phyloP scores from a whole-genome alignment of 2,113 vertebrate genomes.

The Salvelinus alpinus region DNA sequence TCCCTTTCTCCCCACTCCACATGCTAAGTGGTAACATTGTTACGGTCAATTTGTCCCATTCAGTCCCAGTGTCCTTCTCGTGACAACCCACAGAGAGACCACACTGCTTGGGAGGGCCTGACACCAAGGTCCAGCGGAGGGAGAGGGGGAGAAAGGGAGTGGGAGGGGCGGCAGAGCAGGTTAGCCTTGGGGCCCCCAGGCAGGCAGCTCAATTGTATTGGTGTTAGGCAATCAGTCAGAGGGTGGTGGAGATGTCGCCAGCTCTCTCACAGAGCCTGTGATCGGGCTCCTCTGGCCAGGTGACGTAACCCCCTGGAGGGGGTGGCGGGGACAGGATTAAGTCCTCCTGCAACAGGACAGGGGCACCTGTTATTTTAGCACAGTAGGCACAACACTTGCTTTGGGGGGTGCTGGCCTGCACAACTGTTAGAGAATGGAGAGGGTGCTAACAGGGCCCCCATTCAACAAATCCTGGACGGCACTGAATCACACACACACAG shows the following conservation, averaged over 20 bases:
- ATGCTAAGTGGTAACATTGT: conserved; percentile 80
- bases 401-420: conserved; percentile 47
- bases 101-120: conserved; percentile 71
- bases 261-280: neutral
- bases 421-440: conserved; percentile 59
- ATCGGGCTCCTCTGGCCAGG: conserved; percentile 16
- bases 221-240: conserved; percentile 17
- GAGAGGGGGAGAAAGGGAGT: conserved; percentile 3
- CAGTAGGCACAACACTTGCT: conserved; percentile 67
- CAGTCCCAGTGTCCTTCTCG: conserved; percentile 73
- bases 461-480: conserved; percentile 48
- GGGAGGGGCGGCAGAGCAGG: neutral
- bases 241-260: conserved; percentile 13
- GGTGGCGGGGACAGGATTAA: conserved; percentile 40
- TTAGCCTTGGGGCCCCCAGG: neutral
- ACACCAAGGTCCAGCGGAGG: conserved; percentile 62
- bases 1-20: conserved; percentile 68
- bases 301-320: conserved; percentile 49
- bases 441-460: conserved; percentile 56
- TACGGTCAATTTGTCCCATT: conserved; percentile 81
- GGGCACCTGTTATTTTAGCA: conserved; percentile 72
- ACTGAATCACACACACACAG: conserved; percentile 45
- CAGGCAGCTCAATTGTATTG: neutral
- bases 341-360: conserved; percentile 30
- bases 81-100: conserved; percentile 70